These are phyloP conservation scores for Steinernema carpocapsae DNA, from an alignment of 2,888 invertebrate genomes.

Conservation along the genomic window DNA sequence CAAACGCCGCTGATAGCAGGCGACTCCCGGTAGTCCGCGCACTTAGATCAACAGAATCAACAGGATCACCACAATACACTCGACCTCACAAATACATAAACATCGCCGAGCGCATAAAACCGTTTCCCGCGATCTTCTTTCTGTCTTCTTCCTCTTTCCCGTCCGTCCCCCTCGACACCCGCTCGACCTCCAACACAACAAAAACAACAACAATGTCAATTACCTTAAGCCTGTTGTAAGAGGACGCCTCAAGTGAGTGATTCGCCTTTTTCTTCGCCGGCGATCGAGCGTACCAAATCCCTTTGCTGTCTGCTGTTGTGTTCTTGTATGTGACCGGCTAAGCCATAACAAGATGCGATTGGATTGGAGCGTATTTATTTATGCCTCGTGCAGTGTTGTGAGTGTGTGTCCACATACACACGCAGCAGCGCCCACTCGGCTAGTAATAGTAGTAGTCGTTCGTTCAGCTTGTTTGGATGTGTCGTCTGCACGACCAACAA, in stretches of 20 bases:
- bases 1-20: background rate
- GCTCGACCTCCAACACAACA: background rate
- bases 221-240: background rate
- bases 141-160: background rate
- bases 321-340: background rate
- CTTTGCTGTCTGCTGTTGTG: background rate
- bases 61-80: background rate
- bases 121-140: background rate
- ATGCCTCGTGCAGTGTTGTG: background rate
- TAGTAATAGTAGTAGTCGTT: background rate
- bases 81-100: background rate
- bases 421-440: background rate
- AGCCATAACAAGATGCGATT: background rate
- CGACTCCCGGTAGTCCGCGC: background rate
- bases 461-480: conserved; percentile 4
- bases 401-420: conserved; percentile 11
- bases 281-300: background rate
- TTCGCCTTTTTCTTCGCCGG: background rate
- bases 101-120: background rate
- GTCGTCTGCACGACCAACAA: conserved; percentile 10
- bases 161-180: background rate
- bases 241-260: background rate
- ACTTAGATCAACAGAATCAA: background rate
- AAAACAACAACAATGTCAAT: conserved; percentile 29
- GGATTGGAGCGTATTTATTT: background rate